A percentile compares a stretch with the other conserved stretches of the same genome.
phyloP scores from a whole-genome alignment of 1,140 invertebrate genomes.

The Drosophila suzukii region DNA sequence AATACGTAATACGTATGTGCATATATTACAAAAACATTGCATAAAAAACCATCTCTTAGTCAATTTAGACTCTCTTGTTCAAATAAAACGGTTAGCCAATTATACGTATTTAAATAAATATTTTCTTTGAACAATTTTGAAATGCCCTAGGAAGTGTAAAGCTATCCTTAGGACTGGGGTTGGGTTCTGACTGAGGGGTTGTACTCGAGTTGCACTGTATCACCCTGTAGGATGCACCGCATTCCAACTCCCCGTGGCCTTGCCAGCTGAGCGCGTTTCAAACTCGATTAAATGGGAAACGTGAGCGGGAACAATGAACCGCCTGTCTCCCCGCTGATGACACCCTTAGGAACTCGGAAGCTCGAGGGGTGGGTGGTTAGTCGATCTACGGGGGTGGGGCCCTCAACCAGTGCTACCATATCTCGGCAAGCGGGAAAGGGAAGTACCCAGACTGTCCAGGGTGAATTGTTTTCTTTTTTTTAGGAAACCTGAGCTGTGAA shows the following conservation, averaged over 20 bases:
- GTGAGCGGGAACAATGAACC: conserved; percentile 35
- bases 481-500: background rate
- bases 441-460: background rate
- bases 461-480: no score
- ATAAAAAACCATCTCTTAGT: background rate
- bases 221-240: background rate
- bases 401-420: conserved; percentile 6
- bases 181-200: background rate
- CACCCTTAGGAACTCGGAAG: conserved; percentile 8
- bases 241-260: background rate
- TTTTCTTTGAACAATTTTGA: background rate
- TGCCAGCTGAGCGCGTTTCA: conserved; percentile 2
- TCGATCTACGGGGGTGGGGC: conserved; percentile 3
- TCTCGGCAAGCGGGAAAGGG: background rate
- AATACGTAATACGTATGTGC: background rate
- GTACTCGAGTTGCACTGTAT: background rate
- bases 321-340: conserved; percentile 14
- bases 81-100: background rate
- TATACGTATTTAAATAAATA: background rate
- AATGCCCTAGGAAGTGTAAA: no score
- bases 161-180: background rate
- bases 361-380: background rate
- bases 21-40: background rate
- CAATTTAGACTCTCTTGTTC: no score
- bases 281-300: conserved; percentile 24